Base-by-base conservation (phyloP, 2,797 vertebrate genomes). In the Florisuga fusca region DNA sequence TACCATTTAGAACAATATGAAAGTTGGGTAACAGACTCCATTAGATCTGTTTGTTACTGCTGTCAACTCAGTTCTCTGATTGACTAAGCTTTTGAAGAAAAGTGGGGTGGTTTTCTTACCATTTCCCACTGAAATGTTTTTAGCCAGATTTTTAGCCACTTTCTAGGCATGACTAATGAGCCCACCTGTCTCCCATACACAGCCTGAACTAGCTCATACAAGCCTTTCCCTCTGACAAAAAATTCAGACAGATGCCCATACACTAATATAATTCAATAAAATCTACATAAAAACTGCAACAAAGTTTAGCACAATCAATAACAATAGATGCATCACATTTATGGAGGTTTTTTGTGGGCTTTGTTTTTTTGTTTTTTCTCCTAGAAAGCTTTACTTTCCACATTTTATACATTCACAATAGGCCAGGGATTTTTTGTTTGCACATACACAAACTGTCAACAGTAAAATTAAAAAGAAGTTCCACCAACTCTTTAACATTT, bases 261-360 rank as follows among this genome's bases (percentile, higher is more conserved):
- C 3, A 84, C 5, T 87, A 45, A 79, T 48, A 7, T 50, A 3
- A 15, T n/a, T 58, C 17, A 51, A 66, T 27, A 51, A 88, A 73
- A 63, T 17, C n/a, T 38, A 50, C 22, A 41, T 12, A 34, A 89
- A 87, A 74, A 27, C 26, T 58, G 9, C 66, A 78, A n/a, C 2
- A 27, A 75, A 86, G 4, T 27, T 75, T 34, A 27, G 83, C 90
- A 45, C 2, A 43, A 45, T 17, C 7, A 58, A 6, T 33, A 78
- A 29, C 10, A 50, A 73, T 20, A 61, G 13, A 31, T 14, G 58
- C 7, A 77, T 11, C 4, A 17, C 10, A 48, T 25, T 62, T 54
- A 50, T 14, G 59, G 15, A 50, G 2, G 1, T 4, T 1, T 67
- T 77, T 53, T 5, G 15, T 27, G 31, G 1, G 48, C 10, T 51